Evolutionary conservation across 2,888 invertebrate genomes (phyloP).

Genomic region (Melanotus villosus): DNA sequence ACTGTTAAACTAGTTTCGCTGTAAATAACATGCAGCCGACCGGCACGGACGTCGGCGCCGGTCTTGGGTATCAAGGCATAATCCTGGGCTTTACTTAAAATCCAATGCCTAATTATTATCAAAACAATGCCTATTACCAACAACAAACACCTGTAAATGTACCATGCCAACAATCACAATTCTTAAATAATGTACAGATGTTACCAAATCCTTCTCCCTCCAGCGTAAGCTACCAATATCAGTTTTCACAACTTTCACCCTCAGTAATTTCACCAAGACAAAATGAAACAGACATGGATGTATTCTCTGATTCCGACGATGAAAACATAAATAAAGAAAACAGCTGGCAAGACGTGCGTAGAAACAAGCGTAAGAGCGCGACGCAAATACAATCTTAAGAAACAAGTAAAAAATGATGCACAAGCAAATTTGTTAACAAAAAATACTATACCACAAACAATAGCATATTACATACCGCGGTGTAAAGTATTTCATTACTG

Average conservation of each 20-base stretch:
- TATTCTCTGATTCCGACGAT: not conserved
- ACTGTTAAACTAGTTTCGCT: too few relatives aligned
- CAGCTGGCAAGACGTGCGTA: conserved; percentile 2
- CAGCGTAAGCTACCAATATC: not conserved
- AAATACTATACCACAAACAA: not conserved
- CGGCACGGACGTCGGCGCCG: not conserved
- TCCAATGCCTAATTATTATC: conserved; percentile 6
- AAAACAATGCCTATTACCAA: not conserved
- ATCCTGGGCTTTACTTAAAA: conserved; percentile 6
- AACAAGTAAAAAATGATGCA: not conserved
- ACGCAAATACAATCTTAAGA: conserved; percentile 10
- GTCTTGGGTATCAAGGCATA: not conserved
- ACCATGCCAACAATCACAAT: not conserved
- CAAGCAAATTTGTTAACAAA: not conserved
- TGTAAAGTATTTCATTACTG: too few relatives aligned
- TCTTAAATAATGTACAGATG: not conserved
- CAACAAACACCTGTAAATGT: not conserved
- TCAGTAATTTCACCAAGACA: not conserved
- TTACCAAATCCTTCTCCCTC: not conserved
- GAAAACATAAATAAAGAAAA: conserved; percentile 2
- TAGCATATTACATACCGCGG: too few relatives aligned
- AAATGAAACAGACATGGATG: not conserved
- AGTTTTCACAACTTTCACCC: not conserved
- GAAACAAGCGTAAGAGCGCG: not conserved
- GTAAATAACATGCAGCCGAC: not conserved